Base-by-base conservation (phyloP, 1,140 invertebrate species). In the Laupala kohalensis region DNA sequence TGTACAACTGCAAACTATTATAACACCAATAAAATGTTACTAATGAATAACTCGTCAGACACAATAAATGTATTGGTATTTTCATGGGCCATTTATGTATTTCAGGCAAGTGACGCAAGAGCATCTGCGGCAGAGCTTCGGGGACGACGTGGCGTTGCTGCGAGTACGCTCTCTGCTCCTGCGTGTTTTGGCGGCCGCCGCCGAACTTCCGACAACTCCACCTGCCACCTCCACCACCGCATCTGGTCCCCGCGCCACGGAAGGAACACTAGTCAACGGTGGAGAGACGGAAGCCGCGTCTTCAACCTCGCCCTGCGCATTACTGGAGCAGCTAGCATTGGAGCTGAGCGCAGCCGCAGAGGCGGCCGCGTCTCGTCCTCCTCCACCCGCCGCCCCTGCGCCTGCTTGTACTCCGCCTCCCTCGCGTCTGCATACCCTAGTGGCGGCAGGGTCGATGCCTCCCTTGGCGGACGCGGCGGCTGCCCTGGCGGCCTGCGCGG, bases 91-190 rank as follows among this genome's bases (percentile, higher is more conserved):
- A n/a, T n/a, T n/a, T n/a, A n/a, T n/a, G n/a, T n/a, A n/a, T n/a
- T n/a, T n/a, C 71, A 72, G 71, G 29, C 71, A 72, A 53, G 65
- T 72, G 27, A 37, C 65, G 25, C 28, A 67, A 24, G 65, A 72
- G 65, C 27, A 67, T 19, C 26, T 67, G 65, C 24, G 25, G 25
- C 65, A 62, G n/a, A 73, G 27, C n/a, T 73, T 73, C 26, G 69
- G 27, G 62, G 72, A 73, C 28, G 72, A 70, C 26, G 4, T 70
- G 68, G 19, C 27, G 6, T 70, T 64, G 30, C 69, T 73, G 27
- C 62, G 69, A 23, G 9, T 73, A 15, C 68, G 72, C 2, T 71
- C 62, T 24, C 64, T 69, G 23, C 19, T 70, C 2, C 27, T 73
- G 5, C 72, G 69, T 25, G 27, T 28, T 12, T 37, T 69, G 63